These are phyloP conservation scores for Astreopora myriophthalma DNA, from an alignment of 64 coral and sea anemone species.

Conservation along the genomic window DNA sequence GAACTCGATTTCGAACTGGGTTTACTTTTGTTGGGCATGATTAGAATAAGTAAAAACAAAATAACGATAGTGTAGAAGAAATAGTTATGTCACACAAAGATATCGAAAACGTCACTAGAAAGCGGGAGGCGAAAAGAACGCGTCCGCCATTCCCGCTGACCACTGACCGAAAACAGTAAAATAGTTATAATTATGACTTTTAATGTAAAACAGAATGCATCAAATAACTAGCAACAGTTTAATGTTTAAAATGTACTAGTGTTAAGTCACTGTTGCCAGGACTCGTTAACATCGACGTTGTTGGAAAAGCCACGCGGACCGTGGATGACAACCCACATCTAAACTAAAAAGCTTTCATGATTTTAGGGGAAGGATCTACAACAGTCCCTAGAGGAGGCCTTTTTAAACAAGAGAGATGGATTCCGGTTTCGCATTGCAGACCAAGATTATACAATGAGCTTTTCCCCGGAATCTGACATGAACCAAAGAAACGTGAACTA, in stretches of 20 bases:
- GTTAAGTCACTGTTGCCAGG: no score
- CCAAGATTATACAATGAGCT: neutral
- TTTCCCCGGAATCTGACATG: neutral
- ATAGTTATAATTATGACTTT: no score
- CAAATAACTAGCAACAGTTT: no score
- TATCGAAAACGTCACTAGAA: neutral
- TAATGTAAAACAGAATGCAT: no score
- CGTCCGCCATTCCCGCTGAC: no score
- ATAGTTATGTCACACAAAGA: neutral
- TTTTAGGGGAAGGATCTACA: neutral
- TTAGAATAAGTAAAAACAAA: neutral
- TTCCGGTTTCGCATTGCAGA: neutral
- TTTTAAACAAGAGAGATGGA: neutral
- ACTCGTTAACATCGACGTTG: no score
- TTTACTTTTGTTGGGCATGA: neutral
- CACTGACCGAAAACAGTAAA: no score
- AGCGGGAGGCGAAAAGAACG: neutral
- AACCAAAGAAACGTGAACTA: neutral
- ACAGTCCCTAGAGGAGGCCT: neutral
- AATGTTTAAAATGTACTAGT: no score
- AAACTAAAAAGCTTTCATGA: neutral
- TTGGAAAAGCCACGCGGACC: no score
- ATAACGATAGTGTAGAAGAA: neutral
- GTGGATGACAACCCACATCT: no score
- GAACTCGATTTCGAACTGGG: conserved; percentile 1